Evolutionary conservation across 2,113 vertebrate species (phyloP).

Genomic region (western clawed frog (Xenopus tropicalis)): DNA sequence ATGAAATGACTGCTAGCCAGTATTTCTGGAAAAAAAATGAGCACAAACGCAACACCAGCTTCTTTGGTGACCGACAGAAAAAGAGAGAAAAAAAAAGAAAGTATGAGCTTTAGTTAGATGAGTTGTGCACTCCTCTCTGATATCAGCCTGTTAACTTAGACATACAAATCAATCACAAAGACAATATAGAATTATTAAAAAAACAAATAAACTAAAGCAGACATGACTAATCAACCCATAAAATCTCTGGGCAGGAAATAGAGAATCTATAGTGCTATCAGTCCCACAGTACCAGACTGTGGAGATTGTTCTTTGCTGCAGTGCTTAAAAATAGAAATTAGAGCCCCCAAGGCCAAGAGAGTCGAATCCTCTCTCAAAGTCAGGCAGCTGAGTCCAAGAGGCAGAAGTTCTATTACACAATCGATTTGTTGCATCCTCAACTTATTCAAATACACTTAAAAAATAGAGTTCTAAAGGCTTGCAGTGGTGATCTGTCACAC

Average conservation of each 20-base stretch:
- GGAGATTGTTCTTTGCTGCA: constrained; percentile 55
- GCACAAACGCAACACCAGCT: constrained; percentile 80
- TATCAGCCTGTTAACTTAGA: constrained; percentile 50
- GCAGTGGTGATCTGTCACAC: constrained; percentile 68
- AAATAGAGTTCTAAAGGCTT: constrained; percentile 61
- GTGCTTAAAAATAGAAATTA: not conserved
- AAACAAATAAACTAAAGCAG: constrained; percentile 50
- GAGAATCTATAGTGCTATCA: constrained; percentile 54
- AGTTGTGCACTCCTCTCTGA: constrained; percentile 48
- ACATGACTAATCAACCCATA: constrained; percentile 48
- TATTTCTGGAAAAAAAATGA: constrained; percentile 77
- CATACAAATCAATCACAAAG: constrained; percentile 53
- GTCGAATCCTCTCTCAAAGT: not conserved
- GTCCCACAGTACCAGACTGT: constrained; percentile 64
- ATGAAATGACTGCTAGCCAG: constrained; percentile 64
- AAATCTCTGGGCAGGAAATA: constrained; percentile 48
- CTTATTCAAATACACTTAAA: constrained; percentile 21
- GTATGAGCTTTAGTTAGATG: constrained; percentile 54
- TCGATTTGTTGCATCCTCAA: constrained; percentile 36
- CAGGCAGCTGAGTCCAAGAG: constrained; percentile 11
- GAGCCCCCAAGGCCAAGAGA: not conserved
- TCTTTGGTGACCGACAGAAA: constrained; percentile 60
- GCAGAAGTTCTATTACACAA: constrained; percentile 34
- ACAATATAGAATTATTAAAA: constrained; percentile 58
- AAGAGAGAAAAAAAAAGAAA: constrained; percentile 54